phyloP scores from a whole-genome alignment of 2,113 vertebrate species.

The Thalassarche chlororhynchos region DNA sequence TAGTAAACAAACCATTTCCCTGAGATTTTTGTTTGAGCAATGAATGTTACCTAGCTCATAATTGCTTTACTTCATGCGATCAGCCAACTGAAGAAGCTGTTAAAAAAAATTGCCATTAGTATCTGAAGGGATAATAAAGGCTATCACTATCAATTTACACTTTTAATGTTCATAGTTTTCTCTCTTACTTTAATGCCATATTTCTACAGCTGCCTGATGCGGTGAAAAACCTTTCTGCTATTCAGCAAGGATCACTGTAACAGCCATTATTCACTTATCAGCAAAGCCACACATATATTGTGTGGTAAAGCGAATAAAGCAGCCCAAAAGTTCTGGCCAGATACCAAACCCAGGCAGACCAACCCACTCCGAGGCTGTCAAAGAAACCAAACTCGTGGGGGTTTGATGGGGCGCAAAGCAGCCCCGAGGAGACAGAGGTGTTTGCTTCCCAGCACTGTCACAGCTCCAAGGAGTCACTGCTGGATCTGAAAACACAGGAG shows the following conservation, averaged over 20 bases:
- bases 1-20: constrained; percentile 20
- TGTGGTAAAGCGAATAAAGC: not conserved
- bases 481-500: not conserved
- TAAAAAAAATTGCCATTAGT: not conserved
- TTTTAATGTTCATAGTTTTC: not conserved
- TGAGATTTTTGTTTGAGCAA: not conserved
- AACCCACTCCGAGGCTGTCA: not conserved
- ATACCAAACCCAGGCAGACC: not conserved
- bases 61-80: not conserved
- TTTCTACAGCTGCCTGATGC: not conserved
- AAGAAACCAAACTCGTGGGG: not conserved
- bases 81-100: not conserved
- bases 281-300: not conserved
- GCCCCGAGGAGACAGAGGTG: fast-evolving
- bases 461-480: not conserved
- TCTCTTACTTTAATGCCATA: not conserved
- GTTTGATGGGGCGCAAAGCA: not conserved
- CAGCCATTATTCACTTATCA: not conserved
- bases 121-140: constrained; percentile 15
- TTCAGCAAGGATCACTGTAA: not conserved
- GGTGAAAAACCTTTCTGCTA: not conserved
- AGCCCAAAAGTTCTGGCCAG: not conserved
- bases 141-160: not conserved
- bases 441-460: not conserved
- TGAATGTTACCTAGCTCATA: not conserved